Base-by-base conservation (phyloP, 2,113 vertebrate species). In the Cygnus atratus region DNA sequence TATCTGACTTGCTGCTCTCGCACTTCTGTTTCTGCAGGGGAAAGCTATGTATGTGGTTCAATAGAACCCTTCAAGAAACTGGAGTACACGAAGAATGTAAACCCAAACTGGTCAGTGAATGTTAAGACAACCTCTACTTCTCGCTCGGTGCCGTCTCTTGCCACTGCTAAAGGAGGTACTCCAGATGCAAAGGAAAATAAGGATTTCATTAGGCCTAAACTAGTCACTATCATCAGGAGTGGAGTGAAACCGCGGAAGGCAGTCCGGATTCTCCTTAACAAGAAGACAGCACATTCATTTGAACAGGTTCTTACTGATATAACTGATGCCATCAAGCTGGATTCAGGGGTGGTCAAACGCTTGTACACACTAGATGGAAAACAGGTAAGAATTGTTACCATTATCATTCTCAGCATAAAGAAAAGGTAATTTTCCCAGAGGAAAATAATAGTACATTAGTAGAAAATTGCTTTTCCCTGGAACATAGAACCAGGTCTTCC, bases 11-110 rank as follows among this genome's bases (percentile, higher is more conserved):
- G 52, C 84, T 78, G 46, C 16, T 73, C 58, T 73, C 70, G 6
- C 59, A 39, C 72, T 81, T 94, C 66, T 88, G 91, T 73, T 77
- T 97, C 35, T 87, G 31, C 93, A 99, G 99, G 99, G 10, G 99
- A 99, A 95, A 99, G 99, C 95, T 99, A 99, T 43, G 98, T 99
- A 7, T 99, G 99, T 84, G 99, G 99, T 71, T 99, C 99, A 75
- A 99, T 99, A 71, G 99, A 99, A 90, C 99, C 99, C 63, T 99
- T 98, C 97, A 99, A 99, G 98, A 98, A 98, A 81, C 95, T 99
- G 97, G 99, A 99, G 77, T 99, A 99, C 97, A 99, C 99, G 31
- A 99, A 99, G 98, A 99, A 99, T 63, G 99, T 99, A 94, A 99
- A 99, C 92, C 99, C 99, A 77, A 99, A 99, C 97, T 99, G 99